phyloP scores from a whole-genome alignment of 2,888 invertebrate species.

The Cylloceria caligata region DNA sequence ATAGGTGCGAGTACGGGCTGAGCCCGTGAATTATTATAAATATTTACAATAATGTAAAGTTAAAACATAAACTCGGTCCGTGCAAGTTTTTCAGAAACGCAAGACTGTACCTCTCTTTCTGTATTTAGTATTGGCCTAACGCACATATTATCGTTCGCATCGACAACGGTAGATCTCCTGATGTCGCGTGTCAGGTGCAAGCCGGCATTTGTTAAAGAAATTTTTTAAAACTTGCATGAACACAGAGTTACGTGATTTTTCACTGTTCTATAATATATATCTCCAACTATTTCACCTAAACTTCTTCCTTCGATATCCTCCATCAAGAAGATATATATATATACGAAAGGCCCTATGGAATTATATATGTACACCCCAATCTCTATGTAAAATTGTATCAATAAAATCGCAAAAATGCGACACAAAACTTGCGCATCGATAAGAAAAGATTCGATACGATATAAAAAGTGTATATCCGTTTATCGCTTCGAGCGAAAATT shows the following conservation, averaged over 20 bases:
- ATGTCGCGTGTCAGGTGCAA: no score
- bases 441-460: neutral
- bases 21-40: slow-evolving; percentile 69
- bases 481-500: slow-evolving; percentile 12
- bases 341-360: slow-evolving; percentile 62
- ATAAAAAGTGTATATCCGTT: neutral
- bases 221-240: slow-evolving; percentile 47
- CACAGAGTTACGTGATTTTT: slow-evolving; percentile 17
- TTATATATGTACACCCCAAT: slow-evolving; percentile 63
- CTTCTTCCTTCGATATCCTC: slow-evolving; percentile 12
- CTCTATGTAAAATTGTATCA: slow-evolving; percentile 31
- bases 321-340: slow-evolving; percentile 40
- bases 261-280: slow-evolving; percentile 19
- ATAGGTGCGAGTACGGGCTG: slow-evolving; percentile 52
- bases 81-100: slow-evolving; percentile 38
- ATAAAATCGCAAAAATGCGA: slow-evolving; percentile 30
- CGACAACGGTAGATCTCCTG: slow-evolving; percentile 8
- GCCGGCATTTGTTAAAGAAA: no score
- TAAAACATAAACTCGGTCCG: slow-evolving; percentile 47
- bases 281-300: slow-evolving; percentile 23
- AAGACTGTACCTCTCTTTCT: neutral
- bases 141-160: neutral
- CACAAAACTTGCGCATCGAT: slow-evolving; percentile 12
- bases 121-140: neutral
- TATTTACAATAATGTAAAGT: slow-evolving; percentile 74